A percentile compares a stretch with the other conserved stretches of the same genome.
These are phyloP conservation scores for Conus betulinus DNA, from an alignment of 1,140 invertebrate genomes.

Conservation along the genomic window DNA sequence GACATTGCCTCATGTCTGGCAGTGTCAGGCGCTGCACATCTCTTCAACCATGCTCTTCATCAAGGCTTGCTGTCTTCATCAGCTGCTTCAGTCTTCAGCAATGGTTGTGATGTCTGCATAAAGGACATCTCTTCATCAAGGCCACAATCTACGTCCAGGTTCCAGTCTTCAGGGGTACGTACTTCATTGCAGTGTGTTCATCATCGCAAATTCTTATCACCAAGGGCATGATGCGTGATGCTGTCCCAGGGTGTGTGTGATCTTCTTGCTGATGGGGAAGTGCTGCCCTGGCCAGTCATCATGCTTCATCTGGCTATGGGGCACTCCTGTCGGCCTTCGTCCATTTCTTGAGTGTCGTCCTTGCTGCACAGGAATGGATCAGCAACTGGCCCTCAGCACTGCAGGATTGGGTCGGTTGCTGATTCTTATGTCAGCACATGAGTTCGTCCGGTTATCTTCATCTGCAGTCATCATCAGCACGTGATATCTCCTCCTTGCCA, in stretches of 20 bases:
- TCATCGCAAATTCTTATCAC: background rate
- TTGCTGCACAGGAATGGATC: background rate
- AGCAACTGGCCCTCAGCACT: background rate
- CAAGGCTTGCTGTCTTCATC: background rate
- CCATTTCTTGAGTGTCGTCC: background rate
- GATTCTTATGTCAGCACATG: background rate
- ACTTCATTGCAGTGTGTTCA: background rate
- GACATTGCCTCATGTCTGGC: background rate
- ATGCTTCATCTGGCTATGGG: background rate
- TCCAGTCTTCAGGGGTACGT: background rate
- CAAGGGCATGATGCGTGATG: background rate
- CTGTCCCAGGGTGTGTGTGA: background rate
- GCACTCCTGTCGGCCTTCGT: background rate
- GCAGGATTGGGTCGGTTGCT: background rate
- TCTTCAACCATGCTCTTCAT: too few relatives aligned
- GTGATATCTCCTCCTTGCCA: background rate
- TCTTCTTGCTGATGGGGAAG: background rate
- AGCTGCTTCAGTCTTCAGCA: background rate
- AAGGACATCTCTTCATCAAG: background rate
- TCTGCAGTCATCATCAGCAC: background rate
- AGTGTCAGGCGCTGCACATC: background rate
- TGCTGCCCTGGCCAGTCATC: slow-evolving; percentile 9
- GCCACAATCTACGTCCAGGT: background rate
- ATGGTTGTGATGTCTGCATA: background rate
- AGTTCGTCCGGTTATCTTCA: background rate